Conservation (phyloP, 2,113 vertebrate species). For the Muntiacus muntjak region DNA sequence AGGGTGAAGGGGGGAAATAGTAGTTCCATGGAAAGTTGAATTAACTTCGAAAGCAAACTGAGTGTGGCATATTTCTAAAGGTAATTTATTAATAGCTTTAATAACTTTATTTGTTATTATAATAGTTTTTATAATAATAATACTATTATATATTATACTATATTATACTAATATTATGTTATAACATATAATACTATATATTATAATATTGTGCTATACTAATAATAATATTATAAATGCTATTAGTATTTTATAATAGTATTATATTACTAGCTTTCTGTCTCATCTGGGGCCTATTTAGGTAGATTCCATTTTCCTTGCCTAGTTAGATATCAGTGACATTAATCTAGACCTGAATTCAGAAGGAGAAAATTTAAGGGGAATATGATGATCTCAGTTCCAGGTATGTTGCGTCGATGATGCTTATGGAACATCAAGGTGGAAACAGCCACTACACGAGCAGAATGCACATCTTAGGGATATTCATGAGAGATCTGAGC, state of each 20-base stretch:
- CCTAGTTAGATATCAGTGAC: too few relatives aligned
- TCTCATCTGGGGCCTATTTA: background rate
- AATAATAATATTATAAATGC: background rate
- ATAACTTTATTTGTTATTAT: too few relatives aligned
- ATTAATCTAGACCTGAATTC: background rate
- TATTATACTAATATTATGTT: background rate
- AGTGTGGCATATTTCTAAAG: background rate
- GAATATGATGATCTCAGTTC: background rate
- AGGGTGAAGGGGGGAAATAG: background rate
- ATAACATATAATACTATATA: background rate
- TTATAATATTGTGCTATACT: background rate
- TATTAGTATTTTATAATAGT: background rate
- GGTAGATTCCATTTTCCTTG: background rate
- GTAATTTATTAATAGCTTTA: background rate
- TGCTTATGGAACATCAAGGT: too few relatives aligned
- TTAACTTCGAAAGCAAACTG: background rate
- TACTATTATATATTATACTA: background rate
- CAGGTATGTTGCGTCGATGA: background rate
- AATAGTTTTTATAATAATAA: background rate
- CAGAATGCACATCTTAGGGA: accelerated
- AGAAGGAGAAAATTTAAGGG: background rate
- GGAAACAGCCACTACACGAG: background rate
- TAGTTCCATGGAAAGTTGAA: background rate
- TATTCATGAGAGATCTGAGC: too few relatives aligned
- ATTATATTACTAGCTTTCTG: background rate